phyloP scores from a whole-genome alignment of 2,113 vertebrate species.

The Glareola pratincola region DNA sequence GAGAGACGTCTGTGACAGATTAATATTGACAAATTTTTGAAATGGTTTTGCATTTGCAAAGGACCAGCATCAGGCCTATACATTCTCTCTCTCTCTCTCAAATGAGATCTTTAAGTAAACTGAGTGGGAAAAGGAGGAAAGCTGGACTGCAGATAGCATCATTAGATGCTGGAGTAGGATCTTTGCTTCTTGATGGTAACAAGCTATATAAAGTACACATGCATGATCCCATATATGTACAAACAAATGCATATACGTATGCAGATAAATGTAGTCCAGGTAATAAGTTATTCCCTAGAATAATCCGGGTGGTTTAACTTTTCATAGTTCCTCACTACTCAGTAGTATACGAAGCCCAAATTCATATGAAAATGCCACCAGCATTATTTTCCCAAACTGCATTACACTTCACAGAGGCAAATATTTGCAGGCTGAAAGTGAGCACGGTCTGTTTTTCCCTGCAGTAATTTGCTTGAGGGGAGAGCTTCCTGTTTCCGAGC shows the following conservation, averaged over 20 bases:
- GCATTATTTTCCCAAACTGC: neutral
- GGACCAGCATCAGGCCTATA: neutral
- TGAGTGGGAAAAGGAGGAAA: neutral
- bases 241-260: neutral
- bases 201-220: neutral
- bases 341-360: neutral
- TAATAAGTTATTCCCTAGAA: neutral
- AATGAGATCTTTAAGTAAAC: neutral
- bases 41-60: slow-evolving; percentile 5
- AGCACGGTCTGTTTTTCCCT: neutral
- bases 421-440: neutral
- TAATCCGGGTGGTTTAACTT: neutral
- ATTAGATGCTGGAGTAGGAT: neutral
- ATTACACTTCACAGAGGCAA: neutral
- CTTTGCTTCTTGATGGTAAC: neutral
- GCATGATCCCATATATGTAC: neutral
- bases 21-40: neutral
- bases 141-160: neutral
- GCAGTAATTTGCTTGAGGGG: neutral
- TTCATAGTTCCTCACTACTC: neutral
- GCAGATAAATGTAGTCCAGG: neutral
- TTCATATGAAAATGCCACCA: neutral
- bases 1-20: neutral
- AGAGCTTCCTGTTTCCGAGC: neutral
- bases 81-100: neutral